Percentiles rank a stretch among this genome's conserved stretches.
phyloP scores from a whole-genome alignment of 2,888 invertebrate species.

The Troides helena region DNA sequence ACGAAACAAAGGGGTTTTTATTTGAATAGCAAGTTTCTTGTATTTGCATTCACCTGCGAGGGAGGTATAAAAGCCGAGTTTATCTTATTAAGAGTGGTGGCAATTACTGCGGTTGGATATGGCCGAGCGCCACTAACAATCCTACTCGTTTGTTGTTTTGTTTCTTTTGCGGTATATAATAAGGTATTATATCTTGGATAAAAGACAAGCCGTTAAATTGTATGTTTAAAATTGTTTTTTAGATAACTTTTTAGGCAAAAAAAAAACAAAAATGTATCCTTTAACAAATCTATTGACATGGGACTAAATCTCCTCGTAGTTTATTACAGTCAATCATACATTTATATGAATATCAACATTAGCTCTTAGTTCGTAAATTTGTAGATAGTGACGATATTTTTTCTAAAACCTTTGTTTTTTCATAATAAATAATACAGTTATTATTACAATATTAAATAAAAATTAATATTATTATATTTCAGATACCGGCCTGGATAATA shows the following conservation, averaged over 20 bases:
- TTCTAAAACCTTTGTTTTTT: neutral
- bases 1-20: conserved; percentile 52
- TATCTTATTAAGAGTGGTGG: conserved; percentile 50
- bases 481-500: neutral
- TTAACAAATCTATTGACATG: no score
- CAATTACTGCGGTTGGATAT: conserved; percentile 56
- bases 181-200: neutral
- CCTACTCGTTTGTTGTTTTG: conserved; percentile 47
- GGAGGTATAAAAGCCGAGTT: conserved; percentile 46
- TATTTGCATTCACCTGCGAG: conserved; percentile 64
- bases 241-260: neutral
- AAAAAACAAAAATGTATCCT: no score
- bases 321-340: neutral
- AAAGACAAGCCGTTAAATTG: neutral
- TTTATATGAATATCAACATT: neutral
- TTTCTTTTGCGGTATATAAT: conserved; percentile 30
- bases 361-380: neutral
- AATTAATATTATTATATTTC: neutral
- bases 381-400: neutral
- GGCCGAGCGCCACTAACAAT: conserved; percentile 53
- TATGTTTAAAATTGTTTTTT: neutral
- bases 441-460: neutral
- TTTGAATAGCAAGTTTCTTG: conserved; percentile 41
- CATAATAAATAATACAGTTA: neutral
- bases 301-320: no score